Evolutionary conservation across 2,113 vertebrate species (phyloP).

Genomic region (Pipra filicauda): DNA sequence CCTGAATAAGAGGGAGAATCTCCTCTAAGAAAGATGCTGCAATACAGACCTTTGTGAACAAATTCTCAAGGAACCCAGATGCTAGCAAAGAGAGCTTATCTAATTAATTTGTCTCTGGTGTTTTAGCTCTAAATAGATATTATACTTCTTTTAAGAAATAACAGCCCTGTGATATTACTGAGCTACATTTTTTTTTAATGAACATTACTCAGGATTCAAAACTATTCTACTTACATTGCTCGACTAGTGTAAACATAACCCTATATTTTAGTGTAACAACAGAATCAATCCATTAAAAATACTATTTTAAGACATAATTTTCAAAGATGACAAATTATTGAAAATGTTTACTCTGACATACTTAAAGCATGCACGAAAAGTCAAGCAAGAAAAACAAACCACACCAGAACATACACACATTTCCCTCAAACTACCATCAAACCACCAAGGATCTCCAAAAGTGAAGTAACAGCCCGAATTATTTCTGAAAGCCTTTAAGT

Average conservation of each 20-base stretch:
- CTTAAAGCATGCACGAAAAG: neutral
- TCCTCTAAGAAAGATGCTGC: neutral
- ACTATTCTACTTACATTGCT: neutral
- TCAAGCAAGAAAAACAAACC: neutral
- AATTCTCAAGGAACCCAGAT: neutral
- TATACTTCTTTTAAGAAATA: neutral
- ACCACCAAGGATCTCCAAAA: neutral
- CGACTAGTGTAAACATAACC: neutral
- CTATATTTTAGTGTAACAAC: neutral
- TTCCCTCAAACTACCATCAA: neutral
- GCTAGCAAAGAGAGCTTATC: neutral
- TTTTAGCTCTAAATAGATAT: neutral
- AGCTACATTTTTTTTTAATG: neutral
- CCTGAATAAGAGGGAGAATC: neutral
- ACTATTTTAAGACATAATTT: neutral
- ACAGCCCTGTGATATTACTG: neutral
- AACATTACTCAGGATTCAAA: neutral
- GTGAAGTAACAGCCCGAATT: neutral
- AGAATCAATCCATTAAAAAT: neutral
- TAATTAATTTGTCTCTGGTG: neutral
- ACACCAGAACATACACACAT: neutral
- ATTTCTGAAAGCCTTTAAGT: neutral
- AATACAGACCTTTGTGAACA: neutral
- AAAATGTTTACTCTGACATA: neutral
- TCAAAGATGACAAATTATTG: neutral